A percentile compares a stretch with the other conserved stretches of the same genome.
These are phyloP conservation scores for Drosophila koepferae DNA, from an alignment of 2,888 invertebrate species.

Conservation along the genomic window DNA sequence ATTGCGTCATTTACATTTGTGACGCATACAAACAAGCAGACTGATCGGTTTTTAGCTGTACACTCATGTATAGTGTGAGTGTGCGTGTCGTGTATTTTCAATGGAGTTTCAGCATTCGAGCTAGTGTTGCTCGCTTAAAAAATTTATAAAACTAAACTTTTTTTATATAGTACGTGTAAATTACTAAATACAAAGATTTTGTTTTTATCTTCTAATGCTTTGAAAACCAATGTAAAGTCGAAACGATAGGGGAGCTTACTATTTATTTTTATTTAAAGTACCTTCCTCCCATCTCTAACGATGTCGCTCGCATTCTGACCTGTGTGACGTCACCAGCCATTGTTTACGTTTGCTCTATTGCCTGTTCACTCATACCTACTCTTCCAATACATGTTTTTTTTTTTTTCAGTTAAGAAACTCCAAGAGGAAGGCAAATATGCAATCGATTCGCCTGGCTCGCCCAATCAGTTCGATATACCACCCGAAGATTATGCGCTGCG, in stretches of 20 bases:
- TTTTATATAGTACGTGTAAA: background rate
- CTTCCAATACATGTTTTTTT: background rate
- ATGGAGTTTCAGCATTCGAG: too few relatives aligned
- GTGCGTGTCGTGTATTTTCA: constrained; percentile 5
- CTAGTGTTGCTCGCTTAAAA: background rate
- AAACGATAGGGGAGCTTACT: background rate
- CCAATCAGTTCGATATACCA: constrained; percentile 93
- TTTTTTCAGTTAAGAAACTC: constrained; percentile 93
- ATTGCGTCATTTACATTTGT: constrained; percentile 70
- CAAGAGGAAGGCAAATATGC: constrained; percentile 98
- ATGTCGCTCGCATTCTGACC: background rate
- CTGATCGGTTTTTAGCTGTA: constrained; percentile 35
- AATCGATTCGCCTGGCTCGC: constrained; percentile 98
- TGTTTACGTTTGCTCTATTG: constrained; percentile 53
- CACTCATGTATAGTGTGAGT: background rate
- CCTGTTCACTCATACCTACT: constrained; percentile 5
- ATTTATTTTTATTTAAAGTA: background rate
- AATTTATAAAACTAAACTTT: background rate
- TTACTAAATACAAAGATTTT: background rate
- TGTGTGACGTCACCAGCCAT: constrained; percentile 61
- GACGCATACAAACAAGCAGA: constrained; percentile 68
- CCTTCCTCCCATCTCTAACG: background rate
- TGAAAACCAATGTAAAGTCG: background rate
- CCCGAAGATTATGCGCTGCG: constrained; percentile 97
- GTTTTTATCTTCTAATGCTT: background rate